These are phyloP conservation scores for Phacellophora camtschatica DNA, from an alignment of 30 jellyfish, hydroid and myxozoan species.

Conservation along the genomic window DNA sequence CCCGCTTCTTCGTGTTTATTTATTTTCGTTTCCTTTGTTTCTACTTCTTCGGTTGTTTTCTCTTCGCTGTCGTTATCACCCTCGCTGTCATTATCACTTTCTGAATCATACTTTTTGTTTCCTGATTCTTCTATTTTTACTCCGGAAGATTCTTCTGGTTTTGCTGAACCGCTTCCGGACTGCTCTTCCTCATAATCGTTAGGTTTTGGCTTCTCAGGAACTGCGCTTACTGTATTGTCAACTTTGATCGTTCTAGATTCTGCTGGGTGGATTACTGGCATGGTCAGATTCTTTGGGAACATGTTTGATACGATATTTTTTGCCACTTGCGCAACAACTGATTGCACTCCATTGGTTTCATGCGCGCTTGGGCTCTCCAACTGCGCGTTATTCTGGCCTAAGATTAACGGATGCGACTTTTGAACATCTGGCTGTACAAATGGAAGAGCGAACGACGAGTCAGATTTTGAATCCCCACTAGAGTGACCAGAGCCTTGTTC, in stretches of 20 bases:
- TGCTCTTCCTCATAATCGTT: conserved; percentile 39
- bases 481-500: conserved; percentile 60
- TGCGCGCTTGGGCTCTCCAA: conserved; percentile 8
- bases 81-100: conserved; percentile 50
- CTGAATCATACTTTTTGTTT: conserved; percentile 25
- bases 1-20: conserved; percentile 28
- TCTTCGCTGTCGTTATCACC: conserved; percentile 51
- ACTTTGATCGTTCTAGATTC: conserved; percentile 28
- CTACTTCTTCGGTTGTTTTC: conserved; percentile 18
- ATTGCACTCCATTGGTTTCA: background rate
- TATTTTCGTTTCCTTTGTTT: conserved; percentile 29
- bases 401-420: conserved; percentile 30
- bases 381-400: background rate
- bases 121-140: conserved; percentile 19
- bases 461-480: conserved; percentile 66
- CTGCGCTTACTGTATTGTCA: conserved; percentile 36
- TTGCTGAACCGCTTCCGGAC: conserved; percentile 57
- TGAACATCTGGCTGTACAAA: conserved; percentile 60
- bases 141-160: too few species aligned
- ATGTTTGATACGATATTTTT: background rate
- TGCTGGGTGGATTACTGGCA: conserved; percentile 36
- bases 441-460: conserved; percentile 52
- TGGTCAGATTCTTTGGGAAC: conserved; percentile 23
- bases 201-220: conserved; percentile 2
- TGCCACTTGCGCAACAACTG: conserved; percentile 29